A percentile compares a stretch with the other conserved stretches of the same genome.
Conservation (phyloP, 1,140 invertebrate genomes). For the Helicorthomorpha holstii region DNA sequence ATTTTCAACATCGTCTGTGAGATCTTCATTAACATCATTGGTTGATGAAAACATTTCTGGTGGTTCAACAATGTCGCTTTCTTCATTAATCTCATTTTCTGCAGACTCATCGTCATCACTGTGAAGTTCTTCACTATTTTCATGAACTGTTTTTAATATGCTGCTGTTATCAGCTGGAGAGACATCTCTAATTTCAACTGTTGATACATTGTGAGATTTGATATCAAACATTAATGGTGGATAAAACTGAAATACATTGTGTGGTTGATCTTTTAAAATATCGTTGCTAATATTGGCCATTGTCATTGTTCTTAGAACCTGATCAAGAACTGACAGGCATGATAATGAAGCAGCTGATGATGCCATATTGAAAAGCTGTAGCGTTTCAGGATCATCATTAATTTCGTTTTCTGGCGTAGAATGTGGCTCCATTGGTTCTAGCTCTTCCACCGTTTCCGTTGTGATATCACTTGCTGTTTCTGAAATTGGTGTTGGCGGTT, state of each 20-base stretch:
- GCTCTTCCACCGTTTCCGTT: background rate
- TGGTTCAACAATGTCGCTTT: too few species aligned
- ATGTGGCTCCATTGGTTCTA: background rate
- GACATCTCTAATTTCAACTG: too few species aligned
- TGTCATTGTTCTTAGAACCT: background rate
- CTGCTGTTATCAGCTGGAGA: too few species aligned
- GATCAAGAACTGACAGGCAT: background rate
- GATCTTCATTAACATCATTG: too few species aligned
- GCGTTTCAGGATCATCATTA: background rate
- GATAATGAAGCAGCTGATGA: background rate
- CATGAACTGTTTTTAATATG: too few species aligned
- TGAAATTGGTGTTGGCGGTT: background rate
- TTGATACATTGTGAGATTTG: too few species aligned
- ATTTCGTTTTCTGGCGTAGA: background rate
- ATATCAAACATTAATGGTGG: too few species aligned
- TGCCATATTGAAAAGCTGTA: background rate
- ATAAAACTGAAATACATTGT: background rate
- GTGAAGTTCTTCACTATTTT: too few species aligned
- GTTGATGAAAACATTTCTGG: too few species aligned
- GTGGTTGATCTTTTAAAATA: background rate
- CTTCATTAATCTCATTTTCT: too few species aligned
- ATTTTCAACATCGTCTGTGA: too few species aligned
- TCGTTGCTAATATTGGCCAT: background rate
- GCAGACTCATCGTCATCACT: too few species aligned
- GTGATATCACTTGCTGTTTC: background rate